phyloP scores from a whole-genome alignment of 2,797 vertebrate species.

The Eutrigla gurnardus region DNA sequence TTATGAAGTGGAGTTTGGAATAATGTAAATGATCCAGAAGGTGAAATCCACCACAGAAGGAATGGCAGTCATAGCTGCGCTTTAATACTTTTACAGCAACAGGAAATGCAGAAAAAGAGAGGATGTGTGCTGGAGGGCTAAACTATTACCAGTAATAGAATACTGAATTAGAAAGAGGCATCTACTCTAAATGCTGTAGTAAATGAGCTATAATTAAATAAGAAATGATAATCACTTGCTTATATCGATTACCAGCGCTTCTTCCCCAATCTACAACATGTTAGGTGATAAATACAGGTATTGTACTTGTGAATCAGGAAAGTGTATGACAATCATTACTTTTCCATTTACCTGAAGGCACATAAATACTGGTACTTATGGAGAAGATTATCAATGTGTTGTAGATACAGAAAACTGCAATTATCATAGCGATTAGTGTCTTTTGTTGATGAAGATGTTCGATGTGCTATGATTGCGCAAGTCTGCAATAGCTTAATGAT shows the following conservation, averaged over 20 bases:
- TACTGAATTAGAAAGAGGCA: neutral
- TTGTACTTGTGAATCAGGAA: neutral
- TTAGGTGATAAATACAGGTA: neutral
- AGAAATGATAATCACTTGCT: neutral
- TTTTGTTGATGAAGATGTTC: neutral
- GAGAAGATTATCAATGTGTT: neutral
- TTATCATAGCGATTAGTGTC: conserved; percentile 1
- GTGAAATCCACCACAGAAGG: neutral
- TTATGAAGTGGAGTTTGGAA: conserved; percentile 2
- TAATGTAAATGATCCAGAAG: neutral
- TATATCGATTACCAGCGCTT: neutral
- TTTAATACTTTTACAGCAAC: conserved; percentile 1
- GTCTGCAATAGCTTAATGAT: neutral
- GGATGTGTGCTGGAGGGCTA: neutral
- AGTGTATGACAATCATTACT: neutral
- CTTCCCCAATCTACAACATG: neutral
- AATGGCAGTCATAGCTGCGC: neutral
- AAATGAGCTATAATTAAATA: neutral
- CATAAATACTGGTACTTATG: neutral
- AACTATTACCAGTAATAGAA: neutral
- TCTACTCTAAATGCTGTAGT: neutral
- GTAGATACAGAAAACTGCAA: conserved; percentile 1
- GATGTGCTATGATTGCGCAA: neutral
- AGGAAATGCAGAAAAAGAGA: neutral
- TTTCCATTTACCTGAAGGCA: neutral